A percentile compares a stretch with the other conserved stretches of the same genome.
Evolutionary conservation across 1,140 invertebrate species (phyloP).

Genomic region (Caenorhabditis remanei): DNA sequence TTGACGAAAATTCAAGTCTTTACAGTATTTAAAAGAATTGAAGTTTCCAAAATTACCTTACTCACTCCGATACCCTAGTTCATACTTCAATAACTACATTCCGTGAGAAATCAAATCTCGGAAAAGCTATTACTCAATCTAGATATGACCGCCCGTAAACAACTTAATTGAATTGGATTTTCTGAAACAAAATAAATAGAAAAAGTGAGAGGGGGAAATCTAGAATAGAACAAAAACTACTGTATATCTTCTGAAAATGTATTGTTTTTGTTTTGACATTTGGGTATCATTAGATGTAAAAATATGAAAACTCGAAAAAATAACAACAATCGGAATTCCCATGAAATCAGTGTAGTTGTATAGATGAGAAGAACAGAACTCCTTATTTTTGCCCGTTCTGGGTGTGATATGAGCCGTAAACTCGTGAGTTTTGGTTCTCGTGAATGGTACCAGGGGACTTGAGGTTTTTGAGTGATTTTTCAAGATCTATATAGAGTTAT

Average conservation of each 20-base stretch:
- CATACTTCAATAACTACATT: neutral
- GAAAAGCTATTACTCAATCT: neutral
- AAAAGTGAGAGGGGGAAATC: neutral
- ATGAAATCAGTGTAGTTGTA: slow-evolving; percentile 25
- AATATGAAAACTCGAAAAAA: neutral
- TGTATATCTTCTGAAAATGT: neutral
- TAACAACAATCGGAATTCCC: neutral
- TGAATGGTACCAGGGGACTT: neutral
- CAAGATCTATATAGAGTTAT: too few species aligned
- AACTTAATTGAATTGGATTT: slow-evolving; percentile 13
- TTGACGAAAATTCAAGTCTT: too few species aligned
- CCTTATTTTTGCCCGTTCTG: neutral
- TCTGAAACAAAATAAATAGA: neutral
- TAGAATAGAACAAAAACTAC: neutral
- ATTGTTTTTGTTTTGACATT: neutral
- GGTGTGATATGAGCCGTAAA: neutral
- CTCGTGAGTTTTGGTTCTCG: neutral
- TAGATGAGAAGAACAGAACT: neutral
- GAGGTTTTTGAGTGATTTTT: neutral
- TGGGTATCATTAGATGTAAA: neutral
- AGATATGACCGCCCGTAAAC: neutral
- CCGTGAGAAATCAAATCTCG: neutral
- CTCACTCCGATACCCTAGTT: neutral
- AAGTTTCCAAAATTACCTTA: too few species aligned
- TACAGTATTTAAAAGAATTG: too few species aligned